Evolutionary conservation across 2,888 invertebrate species (phyloP), one percentile per base, ranked within the genome.

Genomic region (Nemotelus pantherinus): DNA sequence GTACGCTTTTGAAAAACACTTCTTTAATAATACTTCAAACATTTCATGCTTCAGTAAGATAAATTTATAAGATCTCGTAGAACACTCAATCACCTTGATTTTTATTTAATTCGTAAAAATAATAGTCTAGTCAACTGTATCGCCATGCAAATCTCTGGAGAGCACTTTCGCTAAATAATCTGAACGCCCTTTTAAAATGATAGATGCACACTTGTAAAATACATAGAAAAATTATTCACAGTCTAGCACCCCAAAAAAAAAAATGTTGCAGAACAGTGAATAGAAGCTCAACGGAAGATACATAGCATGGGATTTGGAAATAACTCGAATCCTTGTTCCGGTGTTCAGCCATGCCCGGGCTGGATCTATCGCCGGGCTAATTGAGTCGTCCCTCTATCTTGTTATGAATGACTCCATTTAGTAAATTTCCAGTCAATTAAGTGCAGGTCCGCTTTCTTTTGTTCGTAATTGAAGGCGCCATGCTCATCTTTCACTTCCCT

Each of bases 381-480:
- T 76, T 76, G 76, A 76, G 76, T 65, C 76, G 55, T 65, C 60
- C n/a, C 72, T 65, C 6, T 74, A 74, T 63, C 74, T 74, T 65
- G 53, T 76, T 78, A 70, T 72, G 74, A 81, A 82, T 81, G 76
- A 77, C 82, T 81, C 81, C 80, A 81, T 81, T 81, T 78, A 78
- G 77, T 80, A 79, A 81, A 81, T 82, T 82, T 82, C 81, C 82
- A 82, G 81, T 78, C 82, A 81, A 81, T 82, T 81, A 81, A 81
- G 81, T 80, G 79, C 79, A 60, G 79, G 80, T 78, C 80, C 77
- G 79, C 80, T 77, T 75, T 60, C 71, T 79, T 60, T 74, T 74
- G 47, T 63, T 44, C 48, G 25, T 45, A 74, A 58, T 44, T 25
- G 63, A 41, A 48, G 74, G 80, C 79, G 79, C 76, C 78, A 76